Base-by-base conservation (phyloP, 2,113 vertebrate species). In the Sinosuthora webbiana region DNA sequence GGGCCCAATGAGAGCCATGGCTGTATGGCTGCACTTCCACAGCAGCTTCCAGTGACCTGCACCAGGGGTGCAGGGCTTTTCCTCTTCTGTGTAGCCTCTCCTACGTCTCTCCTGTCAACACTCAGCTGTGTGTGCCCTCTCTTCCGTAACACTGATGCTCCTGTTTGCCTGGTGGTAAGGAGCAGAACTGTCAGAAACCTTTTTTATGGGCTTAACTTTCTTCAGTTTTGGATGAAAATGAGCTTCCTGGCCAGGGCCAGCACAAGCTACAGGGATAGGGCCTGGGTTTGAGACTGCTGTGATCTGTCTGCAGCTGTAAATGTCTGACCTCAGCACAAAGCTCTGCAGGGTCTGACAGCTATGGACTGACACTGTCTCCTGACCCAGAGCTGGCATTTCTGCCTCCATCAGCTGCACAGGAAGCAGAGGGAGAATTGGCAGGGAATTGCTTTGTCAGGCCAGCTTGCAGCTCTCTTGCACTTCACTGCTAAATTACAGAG, bases 51-150 rank as follows among this genome's bases (percentile, higher is more conserved):
- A 37, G 18, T 59, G 80, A 42, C 55, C 41, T 88, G 45, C 17
- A 8, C 22, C 8, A 10, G 52, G 23, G 39, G 8, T 25, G 17
- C 18, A 23, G 44, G 30, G 44, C 27, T 47, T 47, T 8, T 60
- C 33, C 52, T 78, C 19, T 19, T 9, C 49, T 0, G 0, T 39
- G 53, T n/a, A 7, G 9, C 9, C 6, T 4, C 13, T 35, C 12
- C 20, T 7, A 2, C 2, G 1, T 71, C 33, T n/a, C 37, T 73
- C 80, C 64, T 64, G 14, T 35, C 73, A 52, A 5, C 35, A 39
- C 31, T n/a, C 11, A 27, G 31, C 55, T 78, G 11, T 1, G 0
- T 0, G 2, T n/a, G 19, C n/a, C 22, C 25, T 76, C 25, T 76
- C 11, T 55, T 71, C 35, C 2, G 1, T 44, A 44, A 19, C 23